Percentiles rank a stretch among this genome's conserved stretches.
Conservation (phyloP, 2,888 invertebrate genomes). For the Drosophila neoperkinsi region DNA sequence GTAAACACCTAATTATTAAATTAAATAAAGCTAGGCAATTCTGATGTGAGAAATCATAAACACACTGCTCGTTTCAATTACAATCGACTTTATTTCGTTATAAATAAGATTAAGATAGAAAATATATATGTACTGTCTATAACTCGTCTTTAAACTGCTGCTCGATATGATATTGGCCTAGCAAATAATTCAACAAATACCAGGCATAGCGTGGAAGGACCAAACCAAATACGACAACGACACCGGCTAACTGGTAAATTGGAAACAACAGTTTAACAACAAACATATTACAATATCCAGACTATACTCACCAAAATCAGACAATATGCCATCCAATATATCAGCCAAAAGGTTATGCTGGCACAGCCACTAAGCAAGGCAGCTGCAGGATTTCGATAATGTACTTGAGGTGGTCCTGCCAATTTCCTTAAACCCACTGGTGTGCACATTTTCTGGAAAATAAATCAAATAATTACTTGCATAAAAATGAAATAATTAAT, state of each 20-base stretch:
- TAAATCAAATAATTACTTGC: not conserved
- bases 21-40: constrained; percentile 74
- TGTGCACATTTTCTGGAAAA: constrained; percentile 25
- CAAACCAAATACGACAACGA: constrained; percentile 49
- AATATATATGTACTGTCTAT: constrained; percentile 36
- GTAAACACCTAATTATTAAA: constrained; percentile 71
- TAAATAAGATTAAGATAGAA: constrained; percentile 17
- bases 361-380: constrained; percentile 38
- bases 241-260: constrained; percentile 36
- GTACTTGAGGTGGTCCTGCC: not conserved
- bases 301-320: constrained; percentile 52
- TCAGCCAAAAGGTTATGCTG: constrained; percentile 52
- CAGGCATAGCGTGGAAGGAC: constrained; percentile 54
- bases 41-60: constrained; percentile 58
- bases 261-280: not conserved
- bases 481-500: not conserved
- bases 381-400: constrained; percentile 46
- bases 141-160: constrained; percentile 49
- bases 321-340: constrained; percentile 42
- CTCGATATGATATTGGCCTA: constrained; percentile 49
- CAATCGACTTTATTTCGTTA: constrained; percentile 9
- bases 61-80: constrained; percentile 33
- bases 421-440: rapidly evolving
- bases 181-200: constrained; percentile 53
- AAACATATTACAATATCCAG: too few relatives aligned